Base-by-base conservation (phyloP, 1,140 invertebrate species). In the Branchinecta lynchi region DNA sequence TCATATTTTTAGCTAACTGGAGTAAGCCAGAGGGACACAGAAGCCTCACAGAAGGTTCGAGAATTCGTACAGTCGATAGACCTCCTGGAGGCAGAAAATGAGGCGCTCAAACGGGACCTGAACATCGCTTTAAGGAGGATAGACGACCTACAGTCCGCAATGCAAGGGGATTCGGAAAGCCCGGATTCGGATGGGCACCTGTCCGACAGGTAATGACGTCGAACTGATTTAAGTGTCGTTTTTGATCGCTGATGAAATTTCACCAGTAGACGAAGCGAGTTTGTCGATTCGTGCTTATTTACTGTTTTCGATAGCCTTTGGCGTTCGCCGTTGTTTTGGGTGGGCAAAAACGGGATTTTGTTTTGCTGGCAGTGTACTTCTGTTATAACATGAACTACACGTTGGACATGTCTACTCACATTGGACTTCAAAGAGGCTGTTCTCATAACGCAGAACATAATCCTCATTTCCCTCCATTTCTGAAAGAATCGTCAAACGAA, bases 101-200 rank as follows among this genome's bases (percentile, higher is more conserved):
- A 83, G 60, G 81, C 84, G 9, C 79, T 77, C 15, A 81, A 81
- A 71, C 78, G 86, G 67, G 90, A 92, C 79, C 81, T 92, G 32
- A 84, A 88, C 69, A 78, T 92, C 73, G 89, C 90, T 7, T 78
- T 91, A 72, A 89, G 91, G 76, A 81, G 90, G 74, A 90, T 92
- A 72, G 86, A 89, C 66, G 90, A 92, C 78, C 78, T 93, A 8
- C 89, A 92, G 74, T 84, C 86, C 74, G 89, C 89, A n/a, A 86
- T 92, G 76, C 87, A 90, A 75, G 89, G 84, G 5, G 85, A 73
- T 21, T 45, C 72, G 20, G 72, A 73, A n/a, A 66, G 21, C 15
- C 66, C 46, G 7, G 71, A 71, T 43, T 69, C 68, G 20, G 69
- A 70, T 45, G 69, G 12, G 12, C 51, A 60, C 12, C 51, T 60